Base-by-base conservation (phyloP, 1,140 invertebrate genomes). In the Diorhabda carinulata region DNA sequence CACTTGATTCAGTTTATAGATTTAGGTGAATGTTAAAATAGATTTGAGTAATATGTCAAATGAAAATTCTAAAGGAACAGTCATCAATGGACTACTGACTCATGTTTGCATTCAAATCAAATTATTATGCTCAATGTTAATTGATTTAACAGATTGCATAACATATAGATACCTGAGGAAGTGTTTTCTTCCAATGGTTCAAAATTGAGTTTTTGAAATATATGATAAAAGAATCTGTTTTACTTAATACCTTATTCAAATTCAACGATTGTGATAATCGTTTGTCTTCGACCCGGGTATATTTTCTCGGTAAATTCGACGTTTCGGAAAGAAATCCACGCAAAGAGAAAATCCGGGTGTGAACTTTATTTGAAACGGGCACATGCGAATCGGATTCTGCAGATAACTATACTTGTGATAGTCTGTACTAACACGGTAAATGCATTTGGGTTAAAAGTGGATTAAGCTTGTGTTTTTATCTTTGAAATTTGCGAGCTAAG, bases 371-470 rank as follows among this genome's bases (percentile, higher is more conserved):
- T 52, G 47, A 52, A 9, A 8, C n/a, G 6, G 4, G 47, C 47
- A 52, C n/a, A 52, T 52, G 47, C 47, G 47, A n/a, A 6, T 52
- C 47, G n/a, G n/a, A 52, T 52, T n/a, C n/a, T 52, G 6, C 1
- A 25, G 25, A 25, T 25, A 25, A 25, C 25, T 25, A 25, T 6
- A n/a, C n/a, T 2, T n/a, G 6, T 5, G 25, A 40, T 40, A 41
- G 59, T 61, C 42, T 41, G 25, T 61, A 43, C 25, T 43, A 40
- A 61, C 59, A 61, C 59, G 59, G 59, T 41, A 61, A 61, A 41
- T 61, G 59, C 59, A 61, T 61, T 61, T 61, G 40, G 59, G 59
- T 61, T 61, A 61, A 61, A 61, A 61, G 59, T 41, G 42, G 59
- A 61, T 61, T 61, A 61, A 43, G 59, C 3, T n/a, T 61, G 59